Evolutionary conservation across 2,888 invertebrate genomes (phyloP), one percentile per base, ranked within the genome.

Genomic region (Abrostola triplasia): DNA sequence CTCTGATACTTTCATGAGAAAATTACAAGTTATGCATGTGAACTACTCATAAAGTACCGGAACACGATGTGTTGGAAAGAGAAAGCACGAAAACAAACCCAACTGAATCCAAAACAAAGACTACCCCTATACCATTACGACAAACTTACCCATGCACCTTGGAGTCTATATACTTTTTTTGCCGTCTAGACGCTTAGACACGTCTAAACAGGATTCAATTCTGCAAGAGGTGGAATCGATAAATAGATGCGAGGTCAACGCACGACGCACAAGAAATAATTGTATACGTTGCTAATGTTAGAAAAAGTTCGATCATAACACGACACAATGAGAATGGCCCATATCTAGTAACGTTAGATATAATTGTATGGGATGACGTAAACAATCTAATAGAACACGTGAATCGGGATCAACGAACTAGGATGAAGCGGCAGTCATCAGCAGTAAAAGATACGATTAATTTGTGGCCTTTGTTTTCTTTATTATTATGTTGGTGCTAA

Each of bases 181-280:
- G 59, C 77, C 71, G 92, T 92, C 92, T 92, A 92, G 92, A 92
- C 92, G 81, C 82, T 84, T 85, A 90, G 84, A 88, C 88, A 74
- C 72, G 72, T 81, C 80, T 82, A 83, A 88, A 89, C 88, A 87
- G 86, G 88, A 88, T 89, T 85, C 83, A 83, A 84, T 85, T 84
- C 82, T 76, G 76, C 77, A 78, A 85, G 82, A 83, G 82, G 75
- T 71, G 81, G 82, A 85, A 90, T 89, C 90, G 88, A 90, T 90
- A 82, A 90, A 91, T 88, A 91, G 88, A 89, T 78, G 75, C 65
- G 81, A 84, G 89, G 85, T 88, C 88, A 86, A 87, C 77, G 91
- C 61, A 85, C 90, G 70, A 38, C 62, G 64, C 38, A 50, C 51
- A 60, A 54, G 38, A 55, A 67, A 65, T 58, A 50, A 68, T 53